These are phyloP conservation scores for Mastomys coucha DNA, from an alignment of 2,113 vertebrate genomes.

Conservation along the genomic window DNA sequence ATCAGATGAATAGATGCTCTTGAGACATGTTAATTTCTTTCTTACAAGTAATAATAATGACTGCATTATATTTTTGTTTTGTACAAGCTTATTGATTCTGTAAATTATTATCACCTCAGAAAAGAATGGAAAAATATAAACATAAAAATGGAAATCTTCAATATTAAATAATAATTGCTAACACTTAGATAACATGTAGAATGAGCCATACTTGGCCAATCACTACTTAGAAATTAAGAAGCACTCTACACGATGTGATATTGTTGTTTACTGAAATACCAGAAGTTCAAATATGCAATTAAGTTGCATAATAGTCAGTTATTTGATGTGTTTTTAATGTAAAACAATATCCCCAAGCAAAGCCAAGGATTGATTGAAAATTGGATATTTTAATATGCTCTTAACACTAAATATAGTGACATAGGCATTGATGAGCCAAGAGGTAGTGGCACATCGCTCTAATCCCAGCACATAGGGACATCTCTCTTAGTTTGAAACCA, in stretches of 20 bases:
- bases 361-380: background rate
- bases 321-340: background rate
- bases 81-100: background rate
- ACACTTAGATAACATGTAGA: background rate
- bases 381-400: background rate
- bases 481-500: too few relatives aligned
- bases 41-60: background rate
- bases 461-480: too few relatives aligned
- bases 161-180: background rate
- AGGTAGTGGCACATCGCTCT: too few relatives aligned
- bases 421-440: background rate
- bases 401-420: accelerated
- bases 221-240: background rate
- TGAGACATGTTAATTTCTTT: conserved; percentile 24
- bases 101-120: background rate
- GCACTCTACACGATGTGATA: background rate
- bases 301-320: background rate
- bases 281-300: background rate
- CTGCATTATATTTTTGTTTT: background rate
- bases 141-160: background rate
- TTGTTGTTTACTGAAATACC: background rate
- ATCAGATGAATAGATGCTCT: background rate
- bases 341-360: background rate
- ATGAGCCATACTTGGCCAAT: background rate
- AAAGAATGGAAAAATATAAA: background rate